Percentiles rank a stretch among this genome's conserved stretches.
These are phyloP conservation scores for Sebastes fasciatus DNA, from an alignment of 2,113 vertebrate species.

Conservation along the genomic window DNA sequence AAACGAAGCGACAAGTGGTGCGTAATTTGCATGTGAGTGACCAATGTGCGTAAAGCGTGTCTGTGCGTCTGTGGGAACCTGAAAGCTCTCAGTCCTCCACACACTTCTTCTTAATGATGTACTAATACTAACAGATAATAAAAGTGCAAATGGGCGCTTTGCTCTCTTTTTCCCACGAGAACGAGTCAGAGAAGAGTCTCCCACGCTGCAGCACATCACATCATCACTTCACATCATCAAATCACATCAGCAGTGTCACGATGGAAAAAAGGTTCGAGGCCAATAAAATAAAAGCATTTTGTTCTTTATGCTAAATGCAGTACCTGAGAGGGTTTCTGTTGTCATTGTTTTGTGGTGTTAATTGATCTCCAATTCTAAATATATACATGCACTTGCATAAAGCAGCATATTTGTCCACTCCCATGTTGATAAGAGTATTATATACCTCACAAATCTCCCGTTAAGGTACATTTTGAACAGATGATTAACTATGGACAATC, in stretches of 20 bases:
- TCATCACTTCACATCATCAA: no score
- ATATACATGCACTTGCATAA: no score
- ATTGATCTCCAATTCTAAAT: no score
- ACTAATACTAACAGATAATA: constrained; percentile 44
- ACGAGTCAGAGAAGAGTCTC: neutral
- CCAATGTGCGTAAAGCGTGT: neutral
- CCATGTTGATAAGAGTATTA: no score
- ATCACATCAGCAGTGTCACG: neutral
- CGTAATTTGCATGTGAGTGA: constrained; percentile 31
- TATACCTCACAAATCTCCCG: no score
- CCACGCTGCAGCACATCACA: neutral
- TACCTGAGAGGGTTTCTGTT: no score
- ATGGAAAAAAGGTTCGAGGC: neutral
- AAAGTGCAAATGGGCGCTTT: constrained; percentile 29
- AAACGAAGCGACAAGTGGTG: neutral
- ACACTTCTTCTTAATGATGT: constrained; percentile 22
- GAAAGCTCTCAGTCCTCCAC: neutral
- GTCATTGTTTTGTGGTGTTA: no score
- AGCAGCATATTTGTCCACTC: no score
- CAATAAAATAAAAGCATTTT: no score
- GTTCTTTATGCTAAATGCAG: no score
- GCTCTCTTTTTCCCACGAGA: constrained; percentile 38
- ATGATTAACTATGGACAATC: no score
- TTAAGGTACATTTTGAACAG: no score
- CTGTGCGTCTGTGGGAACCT: constrained; percentile 29